phyloP scores from a whole-genome alignment of 2,888 invertebrate species.

The Drosophila rubida region DNA sequence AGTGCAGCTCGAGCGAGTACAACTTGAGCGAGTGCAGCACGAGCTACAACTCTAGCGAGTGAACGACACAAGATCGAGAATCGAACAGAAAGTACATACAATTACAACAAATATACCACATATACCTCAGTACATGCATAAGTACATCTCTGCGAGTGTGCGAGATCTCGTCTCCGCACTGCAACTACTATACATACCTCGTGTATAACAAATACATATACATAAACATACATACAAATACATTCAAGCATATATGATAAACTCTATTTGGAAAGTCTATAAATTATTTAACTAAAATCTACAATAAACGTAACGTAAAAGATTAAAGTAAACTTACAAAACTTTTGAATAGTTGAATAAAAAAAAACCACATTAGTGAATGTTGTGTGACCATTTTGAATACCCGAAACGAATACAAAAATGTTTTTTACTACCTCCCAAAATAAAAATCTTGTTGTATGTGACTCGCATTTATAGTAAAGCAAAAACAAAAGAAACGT shows the following conservation, averaged over 20 bases:
- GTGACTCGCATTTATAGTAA: slow-evolving; percentile 73
- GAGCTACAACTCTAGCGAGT: slow-evolving; percentile 19
- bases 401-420: slow-evolving; percentile 38
- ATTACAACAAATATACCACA: slow-evolving; percentile 76
- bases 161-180: slow-evolving; percentile 11
- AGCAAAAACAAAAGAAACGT: no score
- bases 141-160: slow-evolving; percentile 61
- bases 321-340: slow-evolving; percentile 14
- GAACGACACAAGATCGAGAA: slow-evolving; percentile 48
- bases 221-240: slow-evolving; percentile 40
- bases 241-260: no score
- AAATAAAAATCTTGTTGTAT: slow-evolving; percentile 69
- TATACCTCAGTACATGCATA: slow-evolving; percentile 80
- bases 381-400: slow-evolving; percentile 66
- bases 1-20: slow-evolving; percentile 36
- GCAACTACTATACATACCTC: slow-evolving; percentile 68
- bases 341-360: slow-evolving; percentile 70
- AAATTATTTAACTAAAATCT: slow-evolving; percentile 74
- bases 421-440: slow-evolving; percentile 75
- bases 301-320: slow-evolving; percentile 37
- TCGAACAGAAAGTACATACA: slow-evolving; percentile 78
- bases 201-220: slow-evolving; percentile 67
- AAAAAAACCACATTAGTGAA: slow-evolving; percentile 65
- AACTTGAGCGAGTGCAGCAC: slow-evolving; percentile 3
- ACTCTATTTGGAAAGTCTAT: slow-evolving; percentile 26